These are phyloP conservation scores for Amphipoea oculea DNA, from an alignment of 2,888 invertebrate species.

Conservation along the genomic window DNA sequence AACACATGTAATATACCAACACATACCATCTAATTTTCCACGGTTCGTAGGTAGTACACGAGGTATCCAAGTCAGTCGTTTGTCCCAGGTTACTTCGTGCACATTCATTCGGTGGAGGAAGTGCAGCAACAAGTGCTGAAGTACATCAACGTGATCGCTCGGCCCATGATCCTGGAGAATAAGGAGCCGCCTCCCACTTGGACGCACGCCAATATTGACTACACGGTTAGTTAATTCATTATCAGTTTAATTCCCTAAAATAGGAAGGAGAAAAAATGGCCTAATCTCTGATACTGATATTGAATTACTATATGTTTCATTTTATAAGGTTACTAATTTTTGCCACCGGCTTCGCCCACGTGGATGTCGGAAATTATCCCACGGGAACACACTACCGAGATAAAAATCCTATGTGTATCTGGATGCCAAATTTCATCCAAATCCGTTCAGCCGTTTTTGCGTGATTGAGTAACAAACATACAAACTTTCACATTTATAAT, in stretches of 20 bases:
- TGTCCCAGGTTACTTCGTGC: constrained; percentile 96
- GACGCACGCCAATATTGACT: constrained; percentile 98
- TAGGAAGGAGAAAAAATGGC: not conserved
- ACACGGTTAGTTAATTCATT: constrained; percentile 91
- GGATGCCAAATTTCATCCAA: not conserved
- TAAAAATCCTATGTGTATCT: not conserved
- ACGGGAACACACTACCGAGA: not conserved
- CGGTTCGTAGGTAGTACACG: not conserved
- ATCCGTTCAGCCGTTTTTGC: not conserved
- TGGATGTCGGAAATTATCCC: not conserved
- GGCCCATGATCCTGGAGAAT: constrained; percentile 94
- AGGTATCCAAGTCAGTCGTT: not conserved
- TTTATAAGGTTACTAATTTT: not conserved
- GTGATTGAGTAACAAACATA: not conserved
- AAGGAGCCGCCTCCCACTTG: constrained; percentile 95
- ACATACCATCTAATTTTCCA: not conserved
- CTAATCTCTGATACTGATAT: not conserved
- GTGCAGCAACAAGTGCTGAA: constrained; percentile 98
- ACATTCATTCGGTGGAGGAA: constrained; percentile 98
- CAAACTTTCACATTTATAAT: not conserved
- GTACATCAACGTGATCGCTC: constrained; percentile 98
- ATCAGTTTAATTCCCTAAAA: not conserved
- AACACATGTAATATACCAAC: not conserved
- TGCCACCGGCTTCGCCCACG: not conserved
- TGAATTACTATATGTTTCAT: not conserved